Evolutionary conservation across 1,140 invertebrate genomes (phyloP), one percentile per base, ranked within the genome.

Genomic region (Scaptodrosophila lebanonensis): DNA sequence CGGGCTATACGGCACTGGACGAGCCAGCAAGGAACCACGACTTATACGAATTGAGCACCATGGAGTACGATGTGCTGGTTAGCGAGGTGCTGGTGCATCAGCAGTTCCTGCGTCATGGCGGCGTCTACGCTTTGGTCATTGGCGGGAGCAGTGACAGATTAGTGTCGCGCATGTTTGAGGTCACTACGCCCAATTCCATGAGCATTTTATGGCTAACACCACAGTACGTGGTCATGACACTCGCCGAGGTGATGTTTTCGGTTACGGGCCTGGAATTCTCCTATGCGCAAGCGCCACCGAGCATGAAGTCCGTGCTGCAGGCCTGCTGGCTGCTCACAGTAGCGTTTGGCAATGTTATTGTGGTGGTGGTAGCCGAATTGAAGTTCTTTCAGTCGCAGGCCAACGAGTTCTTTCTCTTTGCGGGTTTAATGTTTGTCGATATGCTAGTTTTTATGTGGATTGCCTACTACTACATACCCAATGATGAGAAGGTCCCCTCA

Each of bases 191-290:
- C 1, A 96, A 95, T 76, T 90, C 88, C 0, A 86, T 97, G 13
- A 92, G 93, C 66, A 95, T 97, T 70, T 75, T 96, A 0, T 95
- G 92, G 92, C 89, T 96, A 66, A 76, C 97, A 5, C 95, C 95
- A 0, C 96, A 97, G 83, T 96, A 97, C 79, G 86, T 97, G 25
- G 87, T 97, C 0, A 93, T 98, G 54, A 96, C 95, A 0, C 89
- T 93, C 50, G 95, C 91, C 0, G 90, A 90, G 56, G 89, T 98
- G 18, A 93, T 98, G 91, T 97, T 97, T 84, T 96, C 95, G 0
- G 91, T 98, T 1, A 98, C 96, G 0, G 97, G 96, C 0, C 88
- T 97, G 0, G 93, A 95, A 67, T 98, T 98, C 88, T 94, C 95
- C 1, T 98, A 97, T 86, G 92, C 92, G 0, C 91, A 97, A 89